Base-by-base conservation (phyloP, 2,797 vertebrate genomes). In the Crenichthys baileyi region DNA sequence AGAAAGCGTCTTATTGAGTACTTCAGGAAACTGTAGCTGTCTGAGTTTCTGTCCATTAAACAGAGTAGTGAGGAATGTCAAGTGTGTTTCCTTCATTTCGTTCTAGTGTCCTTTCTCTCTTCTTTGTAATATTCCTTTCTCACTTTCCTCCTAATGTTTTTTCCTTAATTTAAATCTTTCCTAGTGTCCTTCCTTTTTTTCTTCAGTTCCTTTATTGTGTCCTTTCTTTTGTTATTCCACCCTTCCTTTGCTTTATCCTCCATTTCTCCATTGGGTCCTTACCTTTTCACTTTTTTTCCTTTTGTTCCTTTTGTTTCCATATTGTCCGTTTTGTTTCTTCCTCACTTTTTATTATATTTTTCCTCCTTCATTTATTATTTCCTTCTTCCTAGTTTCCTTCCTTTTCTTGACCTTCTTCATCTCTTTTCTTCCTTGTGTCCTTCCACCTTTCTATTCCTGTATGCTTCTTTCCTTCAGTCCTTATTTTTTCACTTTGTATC, bases 1-100 rank as follows among this genome's bases (percentile, higher is more conserved):
- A 72, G 77, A 83, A 92, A 18, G 39, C 74, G 73, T 85, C 86
- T 75, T 90, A 91, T 92, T 88, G 85, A 91, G 82, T 85, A 87
- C 80, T 88, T 84, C 82, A 90, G 88, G 87, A 84, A 87, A 88
- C 85, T 86, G 74, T 70, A 85, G 70, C 79, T 78, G 74, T 58
- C 76, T 79, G 78, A 73, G 81, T 79, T 15, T 80, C 85, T 73
- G 75, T 81, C 77, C 87, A 82, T 91, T 81, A 80, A 91, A 93
- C 86, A 91, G 91, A 93, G 94, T 94, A 94, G n/a, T 29, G 24
- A 48, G 24, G 41, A 48, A 26, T 70, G 39, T 70, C 20, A n/a
- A 46, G 24, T 26, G 41, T 26, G 12, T 70, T 70, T 46, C 16
- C 67, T 70, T 70, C n/a, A 48, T 16, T 68, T 70, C 24, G 26